Evolutionary conservation across 1,140 invertebrate genomes (phyloP).

Genomic region (Halesus radiatus): DNA sequence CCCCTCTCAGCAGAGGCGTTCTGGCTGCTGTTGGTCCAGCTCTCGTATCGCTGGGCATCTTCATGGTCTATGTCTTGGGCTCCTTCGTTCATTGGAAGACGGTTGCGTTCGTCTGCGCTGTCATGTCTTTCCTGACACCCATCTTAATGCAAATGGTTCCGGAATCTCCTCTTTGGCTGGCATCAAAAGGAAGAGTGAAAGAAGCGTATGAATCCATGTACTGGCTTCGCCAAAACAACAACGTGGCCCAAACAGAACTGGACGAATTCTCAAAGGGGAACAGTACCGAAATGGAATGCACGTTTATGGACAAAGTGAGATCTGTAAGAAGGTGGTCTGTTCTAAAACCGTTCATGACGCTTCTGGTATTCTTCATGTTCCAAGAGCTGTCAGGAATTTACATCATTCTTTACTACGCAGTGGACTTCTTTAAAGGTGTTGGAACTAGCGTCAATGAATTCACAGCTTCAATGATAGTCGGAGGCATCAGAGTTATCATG

Average conservation of each 20-base stretch:
- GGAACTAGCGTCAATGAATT: conserved; percentile 78
- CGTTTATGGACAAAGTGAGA: conserved; percentile 63
- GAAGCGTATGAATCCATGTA: conserved; percentile 71
- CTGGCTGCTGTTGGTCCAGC: conserved; percentile 75
- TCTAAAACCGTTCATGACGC: conserved; percentile 76
- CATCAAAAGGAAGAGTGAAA: conserved; percentile 70
- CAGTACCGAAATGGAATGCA: conserved; percentile 62
- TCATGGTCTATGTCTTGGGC: conserved; percentile 76
- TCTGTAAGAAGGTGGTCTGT: conserved; percentile 61
- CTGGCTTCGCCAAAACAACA: conserved; percentile 72
- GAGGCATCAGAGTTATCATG: conserved; percentile 77
- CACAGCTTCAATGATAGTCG: conserved; percentile 81
- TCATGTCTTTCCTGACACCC: conserved; percentile 71
- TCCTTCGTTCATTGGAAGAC: conserved; percentile 75
- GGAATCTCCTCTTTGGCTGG: conserved; percentile 78
- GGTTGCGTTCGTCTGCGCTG: conserved; percentile 74
- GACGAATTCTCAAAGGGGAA: conserved; percentile 69
- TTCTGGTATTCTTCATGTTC: conserved; percentile 77
- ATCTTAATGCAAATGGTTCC: conserved; percentile 76
- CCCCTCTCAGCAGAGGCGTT: conserved; percentile 70
- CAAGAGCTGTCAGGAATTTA: conserved; percentile 83
- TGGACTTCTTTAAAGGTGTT: conserved; percentile 78
- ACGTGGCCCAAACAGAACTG: conserved; percentile 72
- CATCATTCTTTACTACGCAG: conserved; percentile 83
- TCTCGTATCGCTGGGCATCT: conserved; percentile 76